A percentile compares a stretch with the other conserved stretches of the same genome.
phyloP scores from a whole-genome alignment of 2,888 invertebrate genomes.

The Marronus borbonicus region DNA sequence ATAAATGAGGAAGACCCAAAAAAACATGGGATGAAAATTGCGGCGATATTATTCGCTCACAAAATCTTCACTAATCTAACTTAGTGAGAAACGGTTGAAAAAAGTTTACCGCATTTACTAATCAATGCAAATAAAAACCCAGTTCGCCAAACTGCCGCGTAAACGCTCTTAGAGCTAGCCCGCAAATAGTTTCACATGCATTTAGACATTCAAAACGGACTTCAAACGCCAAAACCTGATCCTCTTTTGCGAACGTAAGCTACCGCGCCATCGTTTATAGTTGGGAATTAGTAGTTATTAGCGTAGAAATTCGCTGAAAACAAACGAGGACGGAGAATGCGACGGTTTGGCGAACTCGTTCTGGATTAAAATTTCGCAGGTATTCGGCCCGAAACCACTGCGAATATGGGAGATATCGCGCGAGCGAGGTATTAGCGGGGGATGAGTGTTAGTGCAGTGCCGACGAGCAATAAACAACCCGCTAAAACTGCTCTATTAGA shows the following conservation, averaged over 20 bases:
- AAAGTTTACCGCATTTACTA: too few species aligned
- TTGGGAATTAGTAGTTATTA: slow-evolving; percentile 2
- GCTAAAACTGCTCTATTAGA: neutral
- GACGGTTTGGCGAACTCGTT: too few species aligned
- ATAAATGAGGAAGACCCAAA: too few species aligned
- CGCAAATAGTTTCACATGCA: neutral
- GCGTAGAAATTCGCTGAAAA: neutral
- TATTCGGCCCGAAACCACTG: neutral
- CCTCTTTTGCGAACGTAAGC: neutral
- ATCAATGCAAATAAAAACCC: too few species aligned
- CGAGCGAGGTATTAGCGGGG: neutral
- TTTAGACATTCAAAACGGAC: neutral
- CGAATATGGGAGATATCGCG: neutral
- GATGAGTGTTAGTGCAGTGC: neutral
- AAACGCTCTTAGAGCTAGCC: neutral
- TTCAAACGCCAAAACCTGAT: neutral
- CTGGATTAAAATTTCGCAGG: neutral
- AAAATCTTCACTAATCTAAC: too few species aligned
- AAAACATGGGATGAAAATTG: too few species aligned
- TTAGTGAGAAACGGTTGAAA: too few species aligned
- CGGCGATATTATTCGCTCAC: too few species aligned
- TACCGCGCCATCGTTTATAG: neutral
- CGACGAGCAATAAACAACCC: neutral
- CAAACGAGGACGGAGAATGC: neutral
- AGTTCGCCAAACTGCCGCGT: too few species aligned